These are phyloP conservation scores for Typhlomys cinereus DNA, from an alignment of 2,113 vertebrate genomes.

Conservation along the genomic window DNA sequence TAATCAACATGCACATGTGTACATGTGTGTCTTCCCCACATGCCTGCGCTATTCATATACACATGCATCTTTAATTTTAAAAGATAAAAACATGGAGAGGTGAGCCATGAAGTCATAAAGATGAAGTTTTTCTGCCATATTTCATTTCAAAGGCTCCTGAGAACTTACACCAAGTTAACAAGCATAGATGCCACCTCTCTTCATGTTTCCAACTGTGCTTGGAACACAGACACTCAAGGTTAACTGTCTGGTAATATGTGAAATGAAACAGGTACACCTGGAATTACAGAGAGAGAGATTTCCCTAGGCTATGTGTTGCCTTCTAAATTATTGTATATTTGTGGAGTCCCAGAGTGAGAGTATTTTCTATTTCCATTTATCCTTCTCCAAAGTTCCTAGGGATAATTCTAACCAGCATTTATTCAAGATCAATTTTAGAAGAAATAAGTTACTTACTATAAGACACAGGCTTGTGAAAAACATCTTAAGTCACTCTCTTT, in stretches of 20 bases:
- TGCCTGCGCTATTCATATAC: too few species aligned
- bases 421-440: constrained; percentile 68
- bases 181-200: neutral
- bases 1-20: too few species aligned
- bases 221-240: neutral
- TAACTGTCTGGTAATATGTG: neutral
- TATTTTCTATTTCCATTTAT: constrained; percentile 60
- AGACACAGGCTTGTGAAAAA: constrained; percentile 61
- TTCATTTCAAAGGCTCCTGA: constrained; percentile 23
- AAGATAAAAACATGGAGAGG: neutral
- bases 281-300: neutral
- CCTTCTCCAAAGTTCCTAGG: constrained; percentile 33
- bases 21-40: too few species aligned
- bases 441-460: constrained; percentile 58
- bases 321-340: constrained; percentile 47
- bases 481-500: constrained; percentile 60
- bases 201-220: neutral
- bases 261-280: constrained; percentile 5
- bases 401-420: constrained; percentile 69
- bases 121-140: neutral
- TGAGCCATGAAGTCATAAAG: neutral
- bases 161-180: neutral
- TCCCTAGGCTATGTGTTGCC: neutral
- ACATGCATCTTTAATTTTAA: too few species aligned
- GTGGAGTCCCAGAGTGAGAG: constrained; percentile 26